Conservation (phyloP, 2,113 vertebrate species). For the Tautogolabrus adspersus region DNA sequence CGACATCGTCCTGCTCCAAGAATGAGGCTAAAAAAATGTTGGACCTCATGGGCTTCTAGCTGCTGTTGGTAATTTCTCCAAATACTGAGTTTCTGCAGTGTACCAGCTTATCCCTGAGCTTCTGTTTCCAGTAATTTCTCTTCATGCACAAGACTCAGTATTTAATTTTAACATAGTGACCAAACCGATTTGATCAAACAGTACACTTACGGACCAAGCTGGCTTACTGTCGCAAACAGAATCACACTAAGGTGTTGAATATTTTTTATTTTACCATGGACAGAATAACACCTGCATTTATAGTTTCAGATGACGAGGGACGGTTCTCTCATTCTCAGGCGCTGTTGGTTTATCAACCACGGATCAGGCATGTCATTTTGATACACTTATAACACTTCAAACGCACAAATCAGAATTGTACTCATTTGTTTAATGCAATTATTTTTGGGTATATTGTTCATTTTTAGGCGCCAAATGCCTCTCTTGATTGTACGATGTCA, state of each 20-base stretch:
- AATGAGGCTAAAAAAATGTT: constrained; percentile 67
- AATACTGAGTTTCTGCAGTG: constrained; percentile 36
- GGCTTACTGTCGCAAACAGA: constrained; percentile 16
- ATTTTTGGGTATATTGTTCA: constrained; percentile 21
- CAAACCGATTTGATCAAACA: constrained; percentile 17
- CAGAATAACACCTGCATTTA: constrained; percentile 2
- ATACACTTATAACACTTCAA: constrained; percentile 55
- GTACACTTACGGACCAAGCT: not conserved
- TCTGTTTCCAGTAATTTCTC: constrained; percentile 9
- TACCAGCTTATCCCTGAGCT: constrained; percentile 1
- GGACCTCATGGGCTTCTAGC: not conserved
- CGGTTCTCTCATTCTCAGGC: constrained; percentile 25
- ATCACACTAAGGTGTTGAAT: constrained; percentile 18
- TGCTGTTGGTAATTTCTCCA: constrained; percentile 14
- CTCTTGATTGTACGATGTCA: constrained; percentile 14
- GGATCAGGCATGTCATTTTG: constrained; percentile 47
- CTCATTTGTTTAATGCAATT: constrained; percentile 38
- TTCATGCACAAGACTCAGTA: constrained; percentile 31
- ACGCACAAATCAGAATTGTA: constrained; percentile 65
- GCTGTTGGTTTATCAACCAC: constrained; percentile 30
- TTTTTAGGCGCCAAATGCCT: constrained; percentile 30
- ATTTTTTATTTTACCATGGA: constrained; percentile 15
- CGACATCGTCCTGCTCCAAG: constrained; percentile 89
- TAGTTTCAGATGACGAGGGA: constrained; percentile 18
- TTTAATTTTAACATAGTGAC: constrained; percentile 15